phyloP scores from a whole-genome alignment of 2,797 vertebrate genomes.

The Xerus rutilus region DNA sequence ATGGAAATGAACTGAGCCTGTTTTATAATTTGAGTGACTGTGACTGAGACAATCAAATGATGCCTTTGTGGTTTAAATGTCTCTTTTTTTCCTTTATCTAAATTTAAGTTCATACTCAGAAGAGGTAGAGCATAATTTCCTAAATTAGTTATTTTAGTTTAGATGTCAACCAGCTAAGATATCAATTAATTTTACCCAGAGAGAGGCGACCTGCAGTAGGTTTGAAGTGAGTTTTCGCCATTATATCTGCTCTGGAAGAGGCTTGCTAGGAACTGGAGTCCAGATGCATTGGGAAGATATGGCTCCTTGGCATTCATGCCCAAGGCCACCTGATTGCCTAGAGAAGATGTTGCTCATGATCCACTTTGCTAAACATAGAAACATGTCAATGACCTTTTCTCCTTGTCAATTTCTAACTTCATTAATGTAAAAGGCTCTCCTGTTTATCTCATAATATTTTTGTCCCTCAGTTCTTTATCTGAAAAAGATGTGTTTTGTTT shows the following conservation, averaged over 20 bases:
- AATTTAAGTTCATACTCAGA: background rate
- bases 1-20: background rate
- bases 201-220: no score
- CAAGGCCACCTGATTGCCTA: background rate
- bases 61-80: background rate
- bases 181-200: background rate
- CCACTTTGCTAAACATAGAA: background rate
- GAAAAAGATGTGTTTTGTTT: background rate
- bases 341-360: background rate
- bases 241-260: background rate
- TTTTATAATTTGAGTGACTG: background rate
- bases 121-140: background rate
- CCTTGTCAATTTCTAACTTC: background rate
- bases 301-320: no score
- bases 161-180: background rate
- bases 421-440: background rate
- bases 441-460: background rate
- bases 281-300: background rate
- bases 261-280: background rate
- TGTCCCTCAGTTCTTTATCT: background rate
- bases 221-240: background rate
- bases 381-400: background rate
- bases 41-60: background rate
- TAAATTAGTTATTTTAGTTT: background rate
- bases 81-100: background rate